phyloP scores from a whole-genome alignment of 1,140 invertebrate genomes.

The Lucilia cuprina region DNA sequence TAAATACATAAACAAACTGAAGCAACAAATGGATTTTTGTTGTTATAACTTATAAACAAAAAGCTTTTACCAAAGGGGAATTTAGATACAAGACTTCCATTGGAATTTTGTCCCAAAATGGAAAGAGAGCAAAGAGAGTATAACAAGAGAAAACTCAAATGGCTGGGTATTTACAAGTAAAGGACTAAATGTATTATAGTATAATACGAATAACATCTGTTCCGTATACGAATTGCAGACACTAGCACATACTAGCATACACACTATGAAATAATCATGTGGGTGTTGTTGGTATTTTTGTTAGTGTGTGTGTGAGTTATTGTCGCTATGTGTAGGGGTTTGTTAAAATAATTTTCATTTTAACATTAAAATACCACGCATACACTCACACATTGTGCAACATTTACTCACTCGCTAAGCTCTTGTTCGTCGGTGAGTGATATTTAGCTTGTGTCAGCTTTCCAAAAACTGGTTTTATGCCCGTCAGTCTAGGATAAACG shows the following conservation, averaged over 20 bases:
- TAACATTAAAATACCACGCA: slow-evolving; percentile 9
- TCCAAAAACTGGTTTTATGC: slow-evolving; percentile 42
- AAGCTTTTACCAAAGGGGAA: not conserved
- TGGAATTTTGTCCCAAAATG: not conserved
- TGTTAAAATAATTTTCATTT: not conserved
- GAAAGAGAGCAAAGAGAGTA: not conserved
- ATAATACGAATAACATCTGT: slow-evolving; percentile 1
- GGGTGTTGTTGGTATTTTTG: not conserved
- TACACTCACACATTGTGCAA: not conserved
- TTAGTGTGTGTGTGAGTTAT: not conserved
- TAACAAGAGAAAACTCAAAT: not conserved
- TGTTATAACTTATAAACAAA: not conserved
- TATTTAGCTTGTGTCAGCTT: slow-evolving; percentile 26
- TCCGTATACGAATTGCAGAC: not conserved
- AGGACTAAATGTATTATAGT: not conserved
- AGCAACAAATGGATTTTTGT: slow-evolving; percentile 35
- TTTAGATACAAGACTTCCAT: not conserved
- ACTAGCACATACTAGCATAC: too few relatives aligned
- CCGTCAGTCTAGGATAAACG: slow-evolving; percentile 63
- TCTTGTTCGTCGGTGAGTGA: not conserved
- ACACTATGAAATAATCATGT: not conserved
- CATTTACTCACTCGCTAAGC: slow-evolving; percentile 13
- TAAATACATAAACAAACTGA: slow-evolving; percentile 18
- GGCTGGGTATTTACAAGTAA: not conserved
- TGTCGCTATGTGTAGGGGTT: not conserved